Percentiles rank a stretch among this genome's conserved stretches.
Evolutionary conservation across 2,797 vertebrate genomes (phyloP).

Genomic region (Spatula versicolor): DNA sequence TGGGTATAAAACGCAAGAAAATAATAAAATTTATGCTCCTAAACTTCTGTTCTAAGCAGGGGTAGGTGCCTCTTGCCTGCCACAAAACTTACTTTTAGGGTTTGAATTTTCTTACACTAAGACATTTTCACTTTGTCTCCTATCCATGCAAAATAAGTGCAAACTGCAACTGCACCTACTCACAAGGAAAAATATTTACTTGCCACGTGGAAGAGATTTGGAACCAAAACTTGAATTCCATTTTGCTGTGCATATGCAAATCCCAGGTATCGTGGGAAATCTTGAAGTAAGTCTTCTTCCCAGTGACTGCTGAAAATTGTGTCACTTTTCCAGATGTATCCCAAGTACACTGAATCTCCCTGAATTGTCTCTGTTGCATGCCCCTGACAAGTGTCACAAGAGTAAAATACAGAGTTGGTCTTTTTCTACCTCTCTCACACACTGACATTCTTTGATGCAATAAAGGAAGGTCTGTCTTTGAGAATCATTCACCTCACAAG

Average conservation of each 20-base stretch:
- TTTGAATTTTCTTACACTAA: neutral
- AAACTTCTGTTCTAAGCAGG: neutral
- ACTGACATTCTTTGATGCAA: neutral
- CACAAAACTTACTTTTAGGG: neutral
- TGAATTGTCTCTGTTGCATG: neutral
- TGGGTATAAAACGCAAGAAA: neutral
- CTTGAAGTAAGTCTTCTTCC: neutral
- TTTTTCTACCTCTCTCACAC: neutral
- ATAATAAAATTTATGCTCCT: neutral
- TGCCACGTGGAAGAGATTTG: neutral
- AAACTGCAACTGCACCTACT: neutral
- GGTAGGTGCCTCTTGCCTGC: neutral
- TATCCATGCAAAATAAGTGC: neutral
- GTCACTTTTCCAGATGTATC: neutral
- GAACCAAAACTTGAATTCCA: neutral
- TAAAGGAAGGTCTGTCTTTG: neutral
- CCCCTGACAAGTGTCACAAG: neutral
- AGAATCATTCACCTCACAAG: neutral
- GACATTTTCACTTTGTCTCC: neutral
- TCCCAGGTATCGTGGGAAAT: rapidly evolving
- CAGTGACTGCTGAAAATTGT: neutral
- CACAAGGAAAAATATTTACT: neutral
- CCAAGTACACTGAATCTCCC: neutral
- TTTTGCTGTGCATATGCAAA: neutral
- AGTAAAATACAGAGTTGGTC: neutral